Evolutionary conservation across 2,797 vertebrate species (phyloP), one percentile per base, ranked within the genome.

Genomic region (Hemibagrus guttatus): DNA sequence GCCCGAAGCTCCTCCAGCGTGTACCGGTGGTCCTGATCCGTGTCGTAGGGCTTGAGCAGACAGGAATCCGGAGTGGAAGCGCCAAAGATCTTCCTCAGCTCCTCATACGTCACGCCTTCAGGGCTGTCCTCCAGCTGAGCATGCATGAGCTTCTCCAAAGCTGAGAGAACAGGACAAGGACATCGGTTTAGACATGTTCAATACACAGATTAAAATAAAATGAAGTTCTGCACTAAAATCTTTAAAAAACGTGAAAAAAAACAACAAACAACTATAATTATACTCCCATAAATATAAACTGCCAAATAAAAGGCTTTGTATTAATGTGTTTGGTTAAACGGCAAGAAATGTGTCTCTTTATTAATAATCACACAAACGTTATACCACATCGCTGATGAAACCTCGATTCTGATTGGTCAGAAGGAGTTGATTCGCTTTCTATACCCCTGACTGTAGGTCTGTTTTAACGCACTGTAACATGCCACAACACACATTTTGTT

Each of bases 1-100:
- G 91, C 92, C 86, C 39, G 91, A 83, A 96, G 93, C 91, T 96
- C 95, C 66, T 14, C 85, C 91, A 93, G 85, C 11, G 94, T 94
- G 86, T 91, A 95, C 87, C 89, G 93, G 86, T 87, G 86, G 90
- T 96, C 91, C 79, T 89, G 61, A 8, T 96, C 90, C 12, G 2
- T 86, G 89, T 96, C 95, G 64, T 93, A 95, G 85, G 92, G 93
- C 80, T 90, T 80, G 84, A 95, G 52, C 61, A 87, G 83, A 2
- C 7, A 87, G 59, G 81, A 63, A 2, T 87, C 92, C 14, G 93
- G 94, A 86, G 88, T 72, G 21, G 85, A 89, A 12, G 85, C 0
- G 35, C 93, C 93, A 13, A 95, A 93, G 46, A 91, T 56, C 71
- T 81, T 85, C 72, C 88, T 92, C 89, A 95, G 91, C 35, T 90